These are phyloP conservation scores for Pollicipes pollicipes DNA, from an alignment of 1,140 invertebrate genomes.

Conservation along the genomic window DNA sequence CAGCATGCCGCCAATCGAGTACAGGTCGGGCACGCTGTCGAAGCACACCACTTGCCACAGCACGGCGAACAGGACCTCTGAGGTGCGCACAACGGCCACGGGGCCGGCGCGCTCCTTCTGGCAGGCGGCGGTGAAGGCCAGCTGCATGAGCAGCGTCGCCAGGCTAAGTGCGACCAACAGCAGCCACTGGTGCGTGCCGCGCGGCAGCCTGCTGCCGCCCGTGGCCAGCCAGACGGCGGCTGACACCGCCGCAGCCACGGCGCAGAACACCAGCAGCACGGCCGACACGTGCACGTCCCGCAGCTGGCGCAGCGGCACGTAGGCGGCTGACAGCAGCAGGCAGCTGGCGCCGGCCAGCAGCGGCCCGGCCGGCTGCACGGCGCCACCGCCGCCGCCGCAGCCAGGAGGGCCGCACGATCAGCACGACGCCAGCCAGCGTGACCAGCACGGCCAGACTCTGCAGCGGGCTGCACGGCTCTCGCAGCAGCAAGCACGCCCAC, in stretches of 20 bases:
- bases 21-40: slow-evolving; percentile 58
- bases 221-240: slow-evolving; percentile 50
- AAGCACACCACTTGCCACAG: slow-evolving; percentile 47
- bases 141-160: slow-evolving; percentile 76
- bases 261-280: slow-evolving; percentile 83
- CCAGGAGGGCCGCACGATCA: slow-evolving; percentile 53
- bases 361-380: slow-evolving; percentile 32
- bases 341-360: slow-evolving; percentile 64
- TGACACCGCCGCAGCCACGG: slow-evolving; percentile 62
- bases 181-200: slow-evolving; percentile 53
- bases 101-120: slow-evolving; percentile 78
- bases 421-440: slow-evolving; percentile 61
- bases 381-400: no score
- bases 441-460: slow-evolving; percentile 60
- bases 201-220: slow-evolving; percentile 58
- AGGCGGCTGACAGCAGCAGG: slow-evolving; percentile 71
- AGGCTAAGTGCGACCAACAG: slow-evolving; percentile 58
- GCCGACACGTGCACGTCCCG: slow-evolving; percentile 75
- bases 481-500: slow-evolving; percentile 70
- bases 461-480: slow-evolving; percentile 70
- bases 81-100: slow-evolving; percentile 75
- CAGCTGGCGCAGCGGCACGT: slow-evolving; percentile 61
- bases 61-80: slow-evolving; percentile 80
- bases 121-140: slow-evolving; percentile 62
- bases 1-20: slow-evolving; percentile 57